These are phyloP conservation scores for Verasper variegatus DNA, from an alignment of 2,113 vertebrate genomes.

Conservation along the genomic window DNA sequence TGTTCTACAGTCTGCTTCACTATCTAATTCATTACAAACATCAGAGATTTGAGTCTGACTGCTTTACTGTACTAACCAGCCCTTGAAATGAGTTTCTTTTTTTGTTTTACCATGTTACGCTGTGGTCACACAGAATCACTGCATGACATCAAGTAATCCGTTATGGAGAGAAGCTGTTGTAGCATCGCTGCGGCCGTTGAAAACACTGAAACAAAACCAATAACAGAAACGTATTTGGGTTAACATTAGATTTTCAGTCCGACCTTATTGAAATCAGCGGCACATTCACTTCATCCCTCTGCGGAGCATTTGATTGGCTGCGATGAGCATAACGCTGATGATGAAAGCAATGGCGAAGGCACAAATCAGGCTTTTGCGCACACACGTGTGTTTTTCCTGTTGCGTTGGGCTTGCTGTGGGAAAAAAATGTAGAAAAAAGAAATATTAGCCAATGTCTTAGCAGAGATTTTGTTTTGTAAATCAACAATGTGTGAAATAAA, in stretches of 20 bases:
- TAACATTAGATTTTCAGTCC: slow-evolving; percentile 27
- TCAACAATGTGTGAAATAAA: neutral
- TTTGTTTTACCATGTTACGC: slow-evolving; percentile 7
- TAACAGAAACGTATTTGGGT: slow-evolving; percentile 46
- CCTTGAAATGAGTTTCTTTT: slow-evolving; percentile 46
- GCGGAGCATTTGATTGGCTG: slow-evolving; percentile 97
- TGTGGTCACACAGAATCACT: slow-evolving; percentile 23
- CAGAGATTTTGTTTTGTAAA: too few relatives aligned
- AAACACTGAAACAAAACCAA: slow-evolving; percentile 37
- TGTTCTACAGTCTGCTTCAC: slow-evolving; percentile 9
- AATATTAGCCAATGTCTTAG: neutral
- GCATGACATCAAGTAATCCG: slow-evolving; percentile 49
- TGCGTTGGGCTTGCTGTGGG: slow-evolving; percentile 90
- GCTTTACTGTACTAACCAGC: slow-evolving; percentile 52
- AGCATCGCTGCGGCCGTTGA: slow-evolving; percentile 4
- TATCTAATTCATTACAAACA: slow-evolving; percentile 8
- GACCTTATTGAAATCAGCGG: slow-evolving; percentile 13
- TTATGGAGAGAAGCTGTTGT: slow-evolving; percentile 26
- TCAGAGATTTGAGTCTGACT: slow-evolving; percentile 8
- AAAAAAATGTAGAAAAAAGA: neutral
- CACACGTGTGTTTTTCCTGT: slow-evolving; percentile 98
- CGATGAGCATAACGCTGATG: slow-evolving; percentile 98
- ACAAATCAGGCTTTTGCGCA: slow-evolving; percentile 97
- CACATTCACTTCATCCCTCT: slow-evolving; percentile 94
- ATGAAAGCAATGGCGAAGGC: slow-evolving; percentile 98